Evolutionary conservation across 2,888 invertebrate genomes (phyloP).

Genomic region (Dascillus cervinus): DNA sequence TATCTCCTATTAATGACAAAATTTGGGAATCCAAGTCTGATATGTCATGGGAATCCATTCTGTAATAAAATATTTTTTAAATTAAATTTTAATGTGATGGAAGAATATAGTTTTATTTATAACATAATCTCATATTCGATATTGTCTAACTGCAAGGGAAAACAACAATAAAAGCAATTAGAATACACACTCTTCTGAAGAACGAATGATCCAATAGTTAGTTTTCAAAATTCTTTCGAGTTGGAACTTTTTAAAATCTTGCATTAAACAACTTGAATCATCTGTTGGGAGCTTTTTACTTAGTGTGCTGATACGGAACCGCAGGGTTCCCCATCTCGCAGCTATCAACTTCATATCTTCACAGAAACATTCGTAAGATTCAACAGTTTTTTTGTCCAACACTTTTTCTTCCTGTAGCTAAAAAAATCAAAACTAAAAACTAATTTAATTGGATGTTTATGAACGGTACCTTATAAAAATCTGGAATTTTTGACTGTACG

Average conservation of each 20-base stretch:
- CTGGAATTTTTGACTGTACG: constrained; percentile 28
- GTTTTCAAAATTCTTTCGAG: constrained; percentile 32
- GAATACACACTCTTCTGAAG: constrained; percentile 30
- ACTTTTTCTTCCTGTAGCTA: constrained; percentile 18
- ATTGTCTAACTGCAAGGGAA: too few relatives aligned
- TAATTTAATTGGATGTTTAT: not conserved
- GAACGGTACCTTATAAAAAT: constrained; percentile 27
- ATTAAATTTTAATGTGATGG: too few relatives aligned
- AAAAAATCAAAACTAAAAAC: constrained; percentile 6
- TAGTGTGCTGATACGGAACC: constrained; percentile 9
- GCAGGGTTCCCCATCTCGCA: constrained; percentile 9
- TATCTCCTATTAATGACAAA: constrained; percentile 31
- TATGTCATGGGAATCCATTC: constrained; percentile 28
- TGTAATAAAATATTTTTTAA: constrained; percentile 16
- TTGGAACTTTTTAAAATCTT: constrained; percentile 21
- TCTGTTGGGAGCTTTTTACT: too few relatives aligned
- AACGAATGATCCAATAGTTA: constrained; percentile 35
- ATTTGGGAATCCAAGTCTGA: constrained; percentile 31
- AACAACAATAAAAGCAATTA: too few relatives aligned
- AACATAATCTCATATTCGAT: too few relatives aligned
- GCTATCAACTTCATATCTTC: constrained; percentile 20
- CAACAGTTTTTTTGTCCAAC: too few relatives aligned
- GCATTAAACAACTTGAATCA: too few relatives aligned
- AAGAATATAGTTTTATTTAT: not conserved
- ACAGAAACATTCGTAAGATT: constrained; percentile 17